Percentiles rank a stretch among this genome's conserved stretches.
These are phyloP conservation scores for Recurvirostra avosetta DNA, from an alignment of 2,113 vertebrate genomes.

Conservation along the genomic window DNA sequence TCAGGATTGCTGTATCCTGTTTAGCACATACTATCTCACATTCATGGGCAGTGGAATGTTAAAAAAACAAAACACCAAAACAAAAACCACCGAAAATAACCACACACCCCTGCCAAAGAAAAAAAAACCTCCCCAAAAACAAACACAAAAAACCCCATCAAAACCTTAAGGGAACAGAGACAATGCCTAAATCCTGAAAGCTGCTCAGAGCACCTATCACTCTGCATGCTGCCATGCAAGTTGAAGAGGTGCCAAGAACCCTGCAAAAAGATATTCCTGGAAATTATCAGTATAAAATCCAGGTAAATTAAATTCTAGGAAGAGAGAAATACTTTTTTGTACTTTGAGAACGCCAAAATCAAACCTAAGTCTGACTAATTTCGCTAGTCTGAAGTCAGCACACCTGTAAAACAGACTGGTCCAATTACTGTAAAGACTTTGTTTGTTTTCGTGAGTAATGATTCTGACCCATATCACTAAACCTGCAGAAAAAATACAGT, in stretches of 20 bases:
- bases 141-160: rapidly evolving
- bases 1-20: neutral
- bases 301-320: neutral
- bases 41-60: neutral
- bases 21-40: neutral
- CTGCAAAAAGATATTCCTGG: neutral
- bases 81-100: too few species aligned
- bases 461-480: neutral
- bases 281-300: neutral
- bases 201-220: neutral
- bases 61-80: neutral
- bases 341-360: neutral
- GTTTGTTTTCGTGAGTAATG: neutral
- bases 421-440: neutral
- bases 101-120: neutral
- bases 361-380: neutral
- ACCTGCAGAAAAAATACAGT: neutral
- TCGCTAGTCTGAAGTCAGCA: neutral
- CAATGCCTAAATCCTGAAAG: neutral
- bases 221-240: neutral
- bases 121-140: neutral
- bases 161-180: neutral
- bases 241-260: neutral
- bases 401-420: neutral
- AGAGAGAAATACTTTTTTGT: neutral